Percentiles rank a stretch among this genome's conserved stretches.
Conservation (phyloP, 2,888 invertebrate species). For the Antitype chi region DNA sequence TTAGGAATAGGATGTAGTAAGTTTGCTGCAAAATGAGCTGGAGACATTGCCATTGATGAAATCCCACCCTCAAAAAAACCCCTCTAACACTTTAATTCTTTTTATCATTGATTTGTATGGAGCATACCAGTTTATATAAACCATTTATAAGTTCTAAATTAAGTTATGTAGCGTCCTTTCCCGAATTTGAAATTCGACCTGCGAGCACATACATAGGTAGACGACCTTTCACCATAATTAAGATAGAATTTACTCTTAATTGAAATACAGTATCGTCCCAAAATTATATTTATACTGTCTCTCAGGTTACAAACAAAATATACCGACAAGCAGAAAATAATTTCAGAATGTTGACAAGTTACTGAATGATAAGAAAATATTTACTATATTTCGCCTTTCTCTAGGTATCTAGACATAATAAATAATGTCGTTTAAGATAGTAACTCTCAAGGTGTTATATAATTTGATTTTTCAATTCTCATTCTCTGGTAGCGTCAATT, state of each 20-base stretch:
- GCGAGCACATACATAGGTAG: not conserved
- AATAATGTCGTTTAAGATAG: not conserved
- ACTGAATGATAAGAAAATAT: not conserved
- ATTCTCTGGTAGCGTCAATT: slow-evolving; percentile 2
- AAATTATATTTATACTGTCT: not conserved
- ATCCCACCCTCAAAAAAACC: no score
- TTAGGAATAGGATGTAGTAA: no score
- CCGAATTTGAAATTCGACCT: slow-evolving; percentile 8
- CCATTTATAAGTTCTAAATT: slow-evolving; percentile 12
- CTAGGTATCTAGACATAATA: not conserved
- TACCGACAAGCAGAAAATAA: not conserved
- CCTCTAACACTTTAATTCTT: not conserved
- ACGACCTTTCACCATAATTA: slow-evolving; percentile 14
- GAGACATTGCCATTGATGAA: no score
- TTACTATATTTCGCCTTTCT: not conserved
- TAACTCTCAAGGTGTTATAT: slow-evolving; percentile 13
- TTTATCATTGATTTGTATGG: not conserved
- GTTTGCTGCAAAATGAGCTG: no score
- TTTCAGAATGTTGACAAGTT: not conserved
- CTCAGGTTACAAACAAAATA: not conserved
- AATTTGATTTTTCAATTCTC: slow-evolving; percentile 20
- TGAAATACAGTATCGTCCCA: not conserved
- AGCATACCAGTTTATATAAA: not conserved
- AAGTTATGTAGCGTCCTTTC: not conserved
- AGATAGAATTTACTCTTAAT: slow-evolving; percentile 21